These are phyloP conservation scores for Poeciliopsis turneri DNA, from an alignment of 2,797 vertebrate species.

Conservation along the genomic window DNA sequence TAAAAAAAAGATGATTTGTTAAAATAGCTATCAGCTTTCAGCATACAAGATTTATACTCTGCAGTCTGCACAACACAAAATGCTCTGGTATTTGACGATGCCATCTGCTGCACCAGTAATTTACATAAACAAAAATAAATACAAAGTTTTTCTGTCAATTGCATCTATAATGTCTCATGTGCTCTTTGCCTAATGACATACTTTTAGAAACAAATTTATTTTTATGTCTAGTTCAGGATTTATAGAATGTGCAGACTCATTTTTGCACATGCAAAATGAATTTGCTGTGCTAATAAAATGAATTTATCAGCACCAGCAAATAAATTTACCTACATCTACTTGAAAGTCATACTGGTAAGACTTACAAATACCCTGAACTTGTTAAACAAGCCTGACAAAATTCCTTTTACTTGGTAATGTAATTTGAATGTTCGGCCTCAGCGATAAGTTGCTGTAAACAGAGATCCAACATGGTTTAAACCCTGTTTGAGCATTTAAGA, in stretches of 20 bases:
- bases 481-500: slow-evolving; percentile 27
- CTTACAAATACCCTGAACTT: background rate
- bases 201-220: background rate
- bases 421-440: background rate
- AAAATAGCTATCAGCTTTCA: background rate
- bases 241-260: background rate
- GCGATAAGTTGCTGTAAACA: background rate
- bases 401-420: background rate
- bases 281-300: too few relatives aligned
- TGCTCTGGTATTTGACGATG: background rate
- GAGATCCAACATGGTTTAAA: slow-evolving; percentile 23
- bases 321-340: background rate
- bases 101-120: background rate
- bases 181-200: background rate
- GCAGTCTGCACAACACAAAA: background rate
- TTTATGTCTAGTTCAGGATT: background rate
- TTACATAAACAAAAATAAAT: background rate
- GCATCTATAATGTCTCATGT: background rate
- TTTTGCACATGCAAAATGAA: background rate
- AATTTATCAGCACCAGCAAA: background rate
- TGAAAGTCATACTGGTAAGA: background rate
- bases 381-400: background rate
- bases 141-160: background rate
- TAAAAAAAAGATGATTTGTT: background rate
- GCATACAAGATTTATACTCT: background rate